Evolutionary conservation across 2,113 vertebrate species (phyloP).

Genomic region (Catharus fuscescens): DNA sequence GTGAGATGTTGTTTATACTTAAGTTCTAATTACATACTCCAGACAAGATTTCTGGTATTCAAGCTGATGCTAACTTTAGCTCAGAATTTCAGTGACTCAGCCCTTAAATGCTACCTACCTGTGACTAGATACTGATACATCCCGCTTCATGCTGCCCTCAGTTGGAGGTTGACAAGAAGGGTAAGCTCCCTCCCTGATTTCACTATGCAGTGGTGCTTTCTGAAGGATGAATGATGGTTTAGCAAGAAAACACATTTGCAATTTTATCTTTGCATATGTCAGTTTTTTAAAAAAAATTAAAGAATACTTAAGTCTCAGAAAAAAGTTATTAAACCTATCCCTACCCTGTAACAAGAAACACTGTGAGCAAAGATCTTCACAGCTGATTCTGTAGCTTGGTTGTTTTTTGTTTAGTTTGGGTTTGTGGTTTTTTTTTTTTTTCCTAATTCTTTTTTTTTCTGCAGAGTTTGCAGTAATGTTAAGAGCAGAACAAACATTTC

Average conservation of each 20-base stretch:
- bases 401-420: background rate
- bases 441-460: slow-evolving; percentile 52
- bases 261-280: background rate
- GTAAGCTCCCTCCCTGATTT: slow-evolving; percentile 32
- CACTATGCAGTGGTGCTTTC: slow-evolving; percentile 30
- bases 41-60: slow-evolving; percentile 63
- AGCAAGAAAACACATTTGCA: slow-evolving; percentile 2
- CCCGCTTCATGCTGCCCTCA: slow-evolving; percentile 4
- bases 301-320: slow-evolving; percentile 41
- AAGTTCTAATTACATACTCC: slow-evolving; percentile 61
- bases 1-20: slow-evolving; percentile 45
- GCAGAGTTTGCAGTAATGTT: slow-evolving; percentile 69
- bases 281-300: slow-evolving; percentile 28
- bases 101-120: slow-evolving; percentile 52
- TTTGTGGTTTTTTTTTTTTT: background rate
- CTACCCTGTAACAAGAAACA: slow-evolving; percentile 49
- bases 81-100: slow-evolving; percentile 63
- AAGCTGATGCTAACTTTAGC: slow-evolving; percentile 64
- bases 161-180: slow-evolving; percentile 35
- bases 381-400: slow-evolving; percentile 45
- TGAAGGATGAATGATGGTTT: background rate
- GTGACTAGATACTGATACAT: slow-evolving; percentile 20
- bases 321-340: slow-evolving; percentile 74
- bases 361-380: slow-evolving; percentile 60
- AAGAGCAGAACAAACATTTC: slow-evolving; percentile 74